These are phyloP conservation scores for Platynereis dumerilii DNA, from an alignment of 2,888 invertebrate genomes.

Conservation along the genomic window DNA sequence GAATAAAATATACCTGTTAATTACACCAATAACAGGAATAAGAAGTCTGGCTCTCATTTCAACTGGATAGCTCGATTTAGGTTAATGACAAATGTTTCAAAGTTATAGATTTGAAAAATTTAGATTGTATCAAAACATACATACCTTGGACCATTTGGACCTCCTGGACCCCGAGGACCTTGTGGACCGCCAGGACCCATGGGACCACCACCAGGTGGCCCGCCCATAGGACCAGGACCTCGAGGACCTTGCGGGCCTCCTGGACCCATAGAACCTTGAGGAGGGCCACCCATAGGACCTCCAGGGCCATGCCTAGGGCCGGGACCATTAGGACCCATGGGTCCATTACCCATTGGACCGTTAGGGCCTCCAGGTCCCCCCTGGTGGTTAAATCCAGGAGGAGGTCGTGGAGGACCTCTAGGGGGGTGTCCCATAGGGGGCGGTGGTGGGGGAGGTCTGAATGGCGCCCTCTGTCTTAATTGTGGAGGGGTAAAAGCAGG, in stretches of 20 bases:
- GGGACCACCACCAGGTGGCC: not conserved
- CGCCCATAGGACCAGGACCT: no score
- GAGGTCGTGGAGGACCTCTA: slow-evolving; percentile 25
- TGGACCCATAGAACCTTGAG: no score
- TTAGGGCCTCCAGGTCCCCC: not conserved
- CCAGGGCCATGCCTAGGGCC: slow-evolving; percentile 11
- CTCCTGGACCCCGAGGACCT: slow-evolving; percentile 8
- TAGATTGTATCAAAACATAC: not conserved
- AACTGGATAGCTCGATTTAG: no score
- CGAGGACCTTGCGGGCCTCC: no score
- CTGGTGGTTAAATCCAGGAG: slow-evolving; percentile 12
- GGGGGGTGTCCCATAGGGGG: slow-evolving; percentile 29
- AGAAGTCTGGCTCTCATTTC: no score
- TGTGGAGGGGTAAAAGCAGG: slow-evolving; percentile 11
- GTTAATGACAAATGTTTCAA: no score
- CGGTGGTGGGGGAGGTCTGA: slow-evolving; percentile 35
- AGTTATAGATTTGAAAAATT: not conserved
- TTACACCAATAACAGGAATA: no score
- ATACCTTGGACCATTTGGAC: slow-evolving; percentile 2
- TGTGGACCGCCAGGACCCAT: not conserved
- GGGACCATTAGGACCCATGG: not conserved
- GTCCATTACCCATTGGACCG: not conserved
- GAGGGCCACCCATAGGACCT: not conserved
- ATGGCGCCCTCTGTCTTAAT: slow-evolving; percentile 5
- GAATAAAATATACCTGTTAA: no score